Evolutionary conservation across 2,888 invertebrate genomes (phyloP).

Genomic region (Zaprionus obscuricornis): DNA sequence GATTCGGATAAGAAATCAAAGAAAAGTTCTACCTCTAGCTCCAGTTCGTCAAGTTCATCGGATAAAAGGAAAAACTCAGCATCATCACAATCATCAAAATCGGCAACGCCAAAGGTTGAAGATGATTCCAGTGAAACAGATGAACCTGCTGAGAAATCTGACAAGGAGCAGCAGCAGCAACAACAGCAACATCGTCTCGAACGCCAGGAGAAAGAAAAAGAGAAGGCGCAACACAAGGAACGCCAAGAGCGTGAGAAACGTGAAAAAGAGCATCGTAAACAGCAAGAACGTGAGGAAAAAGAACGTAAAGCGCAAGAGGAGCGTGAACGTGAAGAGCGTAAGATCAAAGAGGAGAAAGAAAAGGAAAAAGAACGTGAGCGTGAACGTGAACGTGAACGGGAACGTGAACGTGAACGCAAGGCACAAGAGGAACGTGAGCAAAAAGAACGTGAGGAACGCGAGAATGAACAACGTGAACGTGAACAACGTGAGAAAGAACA

Average conservation of each 20-base stretch:
- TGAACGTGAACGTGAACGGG: constrained; percentile 48
- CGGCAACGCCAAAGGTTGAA: constrained; percentile 62
- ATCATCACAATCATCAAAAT: constrained; percentile 60
- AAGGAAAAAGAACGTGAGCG: constrained; percentile 72
- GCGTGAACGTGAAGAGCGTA: constrained; percentile 74
- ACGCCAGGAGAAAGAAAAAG: constrained; percentile 35
- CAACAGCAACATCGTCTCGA: no score
- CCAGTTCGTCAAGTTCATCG: constrained; percentile 31
- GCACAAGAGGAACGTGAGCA: constrained; percentile 81
- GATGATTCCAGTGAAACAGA: constrained; percentile 73
- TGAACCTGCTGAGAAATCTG: constrained; percentile 54
- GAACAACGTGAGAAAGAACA: constrained; percentile 73
- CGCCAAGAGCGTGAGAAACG: constrained; percentile 63
- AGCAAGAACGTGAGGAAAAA: constrained; percentile 65
- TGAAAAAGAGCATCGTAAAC: constrained; percentile 53
- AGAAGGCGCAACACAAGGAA: constrained; percentile 51
- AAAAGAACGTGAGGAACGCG: constrained; percentile 69
- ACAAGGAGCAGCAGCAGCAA: constrained; percentile 48
- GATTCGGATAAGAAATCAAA: constrained; percentile 75
- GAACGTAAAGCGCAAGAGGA: constrained; percentile 57
- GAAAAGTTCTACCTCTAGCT: constrained; percentile 48
- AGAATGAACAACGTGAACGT: constrained; percentile 64
- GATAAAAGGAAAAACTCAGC: constrained; percentile 75
- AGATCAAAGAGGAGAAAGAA: constrained; percentile 68
- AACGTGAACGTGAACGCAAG: constrained; percentile 57